phyloP scores from a whole-genome alignment of 2,797 vertebrate genomes.

The Enteromius anoplus region DNA sequence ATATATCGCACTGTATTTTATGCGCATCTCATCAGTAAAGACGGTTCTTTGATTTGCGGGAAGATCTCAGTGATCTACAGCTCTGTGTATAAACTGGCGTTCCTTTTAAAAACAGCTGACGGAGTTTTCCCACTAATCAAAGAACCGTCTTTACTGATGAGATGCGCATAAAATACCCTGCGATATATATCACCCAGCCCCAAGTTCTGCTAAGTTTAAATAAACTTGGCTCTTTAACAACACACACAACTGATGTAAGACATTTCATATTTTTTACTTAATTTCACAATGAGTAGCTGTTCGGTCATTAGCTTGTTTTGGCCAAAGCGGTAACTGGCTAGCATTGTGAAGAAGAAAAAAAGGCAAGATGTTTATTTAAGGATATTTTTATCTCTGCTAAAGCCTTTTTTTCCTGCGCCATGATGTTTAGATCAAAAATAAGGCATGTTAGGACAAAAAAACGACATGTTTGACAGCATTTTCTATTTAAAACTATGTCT shows the following conservation, averaged over 20 bases:
- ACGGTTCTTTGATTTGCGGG: too few species aligned
- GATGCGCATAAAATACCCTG: too few species aligned
- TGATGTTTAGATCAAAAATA: not conserved
- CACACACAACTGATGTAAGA: conserved; percentile 1
- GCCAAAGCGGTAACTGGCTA: not conserved
- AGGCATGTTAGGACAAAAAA: not conserved
- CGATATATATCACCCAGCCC: too few species aligned
- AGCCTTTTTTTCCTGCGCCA: not conserved
- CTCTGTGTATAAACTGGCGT: too few species aligned
- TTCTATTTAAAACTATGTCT: not conserved
- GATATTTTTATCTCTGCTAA: not conserved
- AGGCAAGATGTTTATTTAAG: not conserved
- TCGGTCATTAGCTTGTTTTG: conserved; percentile 12
- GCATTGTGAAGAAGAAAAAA: not conserved
- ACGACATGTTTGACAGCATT: not conserved
- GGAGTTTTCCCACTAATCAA: too few species aligned
- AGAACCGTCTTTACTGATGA: too few species aligned
- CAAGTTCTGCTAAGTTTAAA: conserved; percentile 12
- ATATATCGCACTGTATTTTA: too few species aligned
- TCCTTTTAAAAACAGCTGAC: too few species aligned
- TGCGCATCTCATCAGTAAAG: too few species aligned
- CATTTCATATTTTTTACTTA: not conserved
- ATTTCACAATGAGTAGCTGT: conserved; percentile 6
- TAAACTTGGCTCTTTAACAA: conserved; percentile 28
- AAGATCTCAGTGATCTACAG: too few species aligned